Base-by-base conservation (phyloP, 2,797 vertebrate genomes). In the Gallinago nigripennis region DNA sequence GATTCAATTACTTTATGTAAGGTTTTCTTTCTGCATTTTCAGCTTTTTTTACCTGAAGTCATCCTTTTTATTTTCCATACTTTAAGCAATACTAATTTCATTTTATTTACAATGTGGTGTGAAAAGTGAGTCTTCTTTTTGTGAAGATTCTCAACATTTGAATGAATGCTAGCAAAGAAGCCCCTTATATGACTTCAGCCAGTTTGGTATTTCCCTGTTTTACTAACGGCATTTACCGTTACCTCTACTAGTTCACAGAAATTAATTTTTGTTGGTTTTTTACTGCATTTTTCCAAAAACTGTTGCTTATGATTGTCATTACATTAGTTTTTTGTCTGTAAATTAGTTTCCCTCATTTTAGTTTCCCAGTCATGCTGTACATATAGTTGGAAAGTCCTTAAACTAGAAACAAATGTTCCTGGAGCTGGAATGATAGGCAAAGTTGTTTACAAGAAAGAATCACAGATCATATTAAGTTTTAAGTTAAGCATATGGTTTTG, bases 381-480 rank as follows among this genome's bases (percentile, higher is more conserved):
- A 24, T n/a, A 6, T 2, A 64, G n/a, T 30, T 87, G 69, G 88
- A 93, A 94, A 65, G 30, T 69, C 43, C 51, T 78, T 88, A 83
- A 92, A 88, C 72, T 53, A 88, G 85, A 91, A 93, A 37, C 71
- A 92, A 96, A 88, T 88, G 80, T 81, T 91, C 41, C 70, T 66
- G 28, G 23, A 64, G n/a, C 33, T 81, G 31, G 82, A 92, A 90
- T 65, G 69, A 79, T 11, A 76, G 80, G 39, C 82, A 76, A 69
- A 93, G 89, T 82, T 91, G 89, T 94, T 97, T 94, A 94, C 85
- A 88, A 91, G 91, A 56, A 93, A 43, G 41, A 94, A 94, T 92
- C 76, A 91, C 65, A 92, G 89, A 79, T 89, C 46, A 15, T 63
- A 89, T 78, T 75, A 93, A 69, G 48, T 85, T 93, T 84, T 90